Base-by-base conservation (phyloP, 2,888 invertebrate species). In the Hymenopus coronatus region DNA sequence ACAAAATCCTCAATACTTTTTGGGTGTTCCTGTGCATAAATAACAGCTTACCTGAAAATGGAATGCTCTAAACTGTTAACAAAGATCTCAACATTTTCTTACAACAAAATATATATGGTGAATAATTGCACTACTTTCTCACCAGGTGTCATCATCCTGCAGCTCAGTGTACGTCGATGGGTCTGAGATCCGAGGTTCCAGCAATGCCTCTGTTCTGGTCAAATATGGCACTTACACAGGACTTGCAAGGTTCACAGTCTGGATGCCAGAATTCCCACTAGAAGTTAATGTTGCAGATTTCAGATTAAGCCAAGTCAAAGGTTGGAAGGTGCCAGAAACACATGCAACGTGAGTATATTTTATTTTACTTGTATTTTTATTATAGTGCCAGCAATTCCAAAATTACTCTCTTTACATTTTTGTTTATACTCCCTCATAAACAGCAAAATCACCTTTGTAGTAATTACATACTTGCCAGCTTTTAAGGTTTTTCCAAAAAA, bases 121-220 rank as follows among this genome's bases (percentile, higher is more conserved):
- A 40, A 12, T 20, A 20, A 25, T 0, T 25, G 3, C 4, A 70
- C 25, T 20, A 70, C 7, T 25, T 0, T 70, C 20, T 70, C 20
- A 92, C 84, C 93, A 99, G 98, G 98, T 99, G 40, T 98, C 98
- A 7, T 97, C 98, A 14, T 98, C 98, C 7, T 99, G 99, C 94
- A 98, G 98, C 91, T 98, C 98, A 28, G 98, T 99, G 6, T 99
- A 98, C 94, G 97, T 99, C 46, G 99, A 99, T 93, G 99, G 99
- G 0, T 98, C 98, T 9, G 99, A 99, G 94, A 97, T 97, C 90
- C 95, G 98, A 1, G 99, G 99, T 27, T 98, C 98, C 0, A 97
- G 98, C 82, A 99, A 98, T 92, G 99, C 98, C 2, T 98, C 98
- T 0, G 97, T 99, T 70, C 95, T 98, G 88, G 98, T 98, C 88